A percentile compares a stretch with the other conserved stretches of the same genome.
These are phyloP conservation scores for Chelon labrosus DNA, from an alignment of 2,797 vertebrate species.

Conservation along the genomic window DNA sequence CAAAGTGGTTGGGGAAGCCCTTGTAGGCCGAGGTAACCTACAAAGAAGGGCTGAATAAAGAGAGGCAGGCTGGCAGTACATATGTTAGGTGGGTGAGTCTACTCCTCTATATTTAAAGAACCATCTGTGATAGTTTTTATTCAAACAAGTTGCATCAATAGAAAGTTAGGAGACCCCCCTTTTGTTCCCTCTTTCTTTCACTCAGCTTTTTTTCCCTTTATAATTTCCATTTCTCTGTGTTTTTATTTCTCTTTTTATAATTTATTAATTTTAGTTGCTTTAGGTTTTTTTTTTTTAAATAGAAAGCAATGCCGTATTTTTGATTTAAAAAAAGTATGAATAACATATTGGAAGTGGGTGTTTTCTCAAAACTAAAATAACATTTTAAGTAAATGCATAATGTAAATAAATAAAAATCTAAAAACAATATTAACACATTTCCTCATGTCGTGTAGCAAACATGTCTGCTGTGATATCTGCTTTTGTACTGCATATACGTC, in stretches of 20 bases:
- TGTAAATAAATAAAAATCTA: not conserved
- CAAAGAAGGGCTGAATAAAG: slow-evolving; percentile 37
- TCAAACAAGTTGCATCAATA: slow-evolving; percentile 35
- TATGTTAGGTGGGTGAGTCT: slow-evolving; percentile 56
- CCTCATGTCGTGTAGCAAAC: slow-evolving; percentile 1
- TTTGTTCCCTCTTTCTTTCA: slow-evolving; percentile 26
- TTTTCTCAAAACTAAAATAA: not conserved
- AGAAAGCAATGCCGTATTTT: too few relatives aligned
- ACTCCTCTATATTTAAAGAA: slow-evolving; percentile 63
- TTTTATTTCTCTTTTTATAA: not conserved
- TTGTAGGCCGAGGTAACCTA: slow-evolving; percentile 19
- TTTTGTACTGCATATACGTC: slow-evolving; percentile 26
- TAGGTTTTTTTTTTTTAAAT: too few relatives aligned
- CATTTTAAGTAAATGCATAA: not conserved
- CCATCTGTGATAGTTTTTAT: slow-evolving; percentile 68
- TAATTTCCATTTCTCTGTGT: slow-evolving; percentile 1
- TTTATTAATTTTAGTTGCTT: slow-evolving; percentile 10
- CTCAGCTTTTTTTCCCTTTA: not conserved
- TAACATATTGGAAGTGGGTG: too few relatives aligned
- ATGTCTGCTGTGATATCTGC: slow-evolving; percentile 17
- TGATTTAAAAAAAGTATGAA: too few relatives aligned
- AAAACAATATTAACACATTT: not conserved
- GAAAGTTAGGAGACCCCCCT: slow-evolving; percentile 30
- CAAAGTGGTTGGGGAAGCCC: slow-evolving; percentile 52
- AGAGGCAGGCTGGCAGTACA: slow-evolving; percentile 62